Percentiles rank a stretch among this genome's conserved stretches.
Conservation (phyloP, 1,140 invertebrate genomes). For the Lerema accius region DNA sequence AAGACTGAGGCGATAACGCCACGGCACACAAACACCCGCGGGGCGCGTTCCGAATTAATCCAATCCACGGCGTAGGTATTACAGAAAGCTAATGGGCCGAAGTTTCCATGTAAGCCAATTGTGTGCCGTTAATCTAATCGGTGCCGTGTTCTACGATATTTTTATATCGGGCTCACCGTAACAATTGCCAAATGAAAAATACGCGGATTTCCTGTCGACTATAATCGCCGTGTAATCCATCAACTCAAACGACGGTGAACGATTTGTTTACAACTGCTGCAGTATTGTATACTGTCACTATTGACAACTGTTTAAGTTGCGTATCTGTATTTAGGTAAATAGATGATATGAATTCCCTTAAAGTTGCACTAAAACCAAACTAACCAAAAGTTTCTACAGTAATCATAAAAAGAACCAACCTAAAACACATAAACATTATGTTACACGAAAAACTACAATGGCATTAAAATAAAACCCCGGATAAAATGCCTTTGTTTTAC, state of each 20-base stretch:
- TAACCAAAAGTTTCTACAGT: background rate
- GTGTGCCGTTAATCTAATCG: slow-evolving; percentile 73
- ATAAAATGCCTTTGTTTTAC: slow-evolving; percentile 31
- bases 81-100: slow-evolving; percentile 59
- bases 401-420: background rate
- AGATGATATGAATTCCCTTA: too few species aligned
- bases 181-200: slow-evolving; percentile 77
- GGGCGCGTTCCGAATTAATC: slow-evolving; percentile 63
- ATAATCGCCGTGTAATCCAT: slow-evolving; percentile 74
- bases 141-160: slow-evolving; percentile 65
- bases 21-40: slow-evolving; percentile 55
- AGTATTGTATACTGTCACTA: slow-evolving; percentile 51
- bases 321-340: too few species aligned
- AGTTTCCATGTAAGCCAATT: slow-evolving; percentile 74
- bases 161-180: slow-evolving; percentile 57
- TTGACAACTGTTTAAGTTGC: slow-evolving; percentile 17
- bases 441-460: slow-evolving; percentile 10
- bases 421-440: slow-evolving; percentile 4
- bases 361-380: background rate
- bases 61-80: slow-evolving; percentile 60
- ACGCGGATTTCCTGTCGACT: slow-evolving; percentile 68
- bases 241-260: slow-evolving; percentile 59
- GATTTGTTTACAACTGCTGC: slow-evolving; percentile 47
- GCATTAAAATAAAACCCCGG: slow-evolving; percentile 21
- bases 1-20: slow-evolving; percentile 59